Base-by-base conservation (phyloP, 2,888 invertebrate species). In the Caenorhabditis afra region DNA sequence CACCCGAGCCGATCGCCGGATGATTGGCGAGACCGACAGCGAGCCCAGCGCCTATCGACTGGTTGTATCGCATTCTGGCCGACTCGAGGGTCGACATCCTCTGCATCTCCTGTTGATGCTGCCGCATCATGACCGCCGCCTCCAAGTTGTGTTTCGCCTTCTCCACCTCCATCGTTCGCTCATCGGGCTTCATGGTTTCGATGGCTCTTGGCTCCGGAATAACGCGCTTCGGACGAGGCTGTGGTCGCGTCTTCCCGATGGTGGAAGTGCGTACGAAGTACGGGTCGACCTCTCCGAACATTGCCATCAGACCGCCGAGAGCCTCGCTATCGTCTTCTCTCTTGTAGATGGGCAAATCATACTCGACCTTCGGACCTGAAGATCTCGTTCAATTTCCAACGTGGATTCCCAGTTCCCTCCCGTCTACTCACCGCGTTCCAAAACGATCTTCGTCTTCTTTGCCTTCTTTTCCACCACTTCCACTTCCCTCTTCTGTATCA, bases 61-160 rank as follows among this genome's bases (percentile, higher is more conserved):
- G 83, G 55, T 74, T 74, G 80, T 81, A 81, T 3, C 77, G 75
- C 5, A 80, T 58, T 11, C 83, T 49, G 7, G 83, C 83, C 11
- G 67, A 66, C 55, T 83, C 83, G 4, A 83, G 64, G 18, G 41
- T 52, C 52, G 80, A 80, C 58, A 81, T 61, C 52, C 58, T 49
- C 44, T 64, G 53, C 41, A 61, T 41, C 18, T 62, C 62, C n/a
- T 41, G 66, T 16, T 59, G 65, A 35, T 55, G 29, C 29, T 37
- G 18, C 8, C 29, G 39, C 41, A 57, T 58, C 3, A 22, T 16
- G 8, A 16, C 12, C 16, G 65, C n/a, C 29, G 20, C 41, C 14
- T 53, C 47, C 53, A 62, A 52, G 44, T 45, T 53, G 18, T 22
- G 52, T 29, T 22, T 41, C 16, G n/a, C 18, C 7, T 20, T 35